phyloP scores from a whole-genome alignment of 2,113 vertebrate genomes.

The Tamias sibiricus region DNA sequence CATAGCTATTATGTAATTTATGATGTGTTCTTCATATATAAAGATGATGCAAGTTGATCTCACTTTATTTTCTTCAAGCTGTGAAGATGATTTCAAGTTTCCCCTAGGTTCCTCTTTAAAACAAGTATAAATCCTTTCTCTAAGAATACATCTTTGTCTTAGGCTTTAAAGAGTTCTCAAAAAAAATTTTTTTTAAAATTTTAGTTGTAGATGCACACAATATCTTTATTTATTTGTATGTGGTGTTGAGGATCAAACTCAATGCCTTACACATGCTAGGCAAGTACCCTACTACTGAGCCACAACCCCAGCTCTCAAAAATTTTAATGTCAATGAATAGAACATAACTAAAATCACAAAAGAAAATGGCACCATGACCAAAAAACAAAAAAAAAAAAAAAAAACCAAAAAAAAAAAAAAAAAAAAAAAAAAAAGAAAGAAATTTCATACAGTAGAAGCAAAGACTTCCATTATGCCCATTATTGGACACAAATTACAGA shows the following conservation, averaged over 20 bases:
- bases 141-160: not conserved
- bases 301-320: no score
- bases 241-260: no score
- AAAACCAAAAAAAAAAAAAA: not conserved
- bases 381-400: not conserved
- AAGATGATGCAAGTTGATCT: not conserved
- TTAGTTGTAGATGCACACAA: no score
- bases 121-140: not conserved
- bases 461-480: not conserved
- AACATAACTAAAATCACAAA: not conserved
- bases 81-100: not conserved
- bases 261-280: no score
- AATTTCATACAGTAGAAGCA: not conserved
- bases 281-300: no score
- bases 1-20: not conserved
- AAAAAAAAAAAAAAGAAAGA: not conserved
- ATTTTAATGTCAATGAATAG: not conserved
- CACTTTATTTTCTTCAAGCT: not conserved
- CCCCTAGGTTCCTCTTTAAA: not conserved
- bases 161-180: not conserved
- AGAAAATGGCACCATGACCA: not conserved
- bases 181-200: not conserved
- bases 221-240: no score
- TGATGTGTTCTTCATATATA: not conserved
- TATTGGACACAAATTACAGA: not conserved